A percentile compares a stretch with the other conserved stretches of the same genome.
phyloP scores from a whole-genome alignment of 92 coral and sea anemone genomes.

The Blastomussa wellsi region DNA sequence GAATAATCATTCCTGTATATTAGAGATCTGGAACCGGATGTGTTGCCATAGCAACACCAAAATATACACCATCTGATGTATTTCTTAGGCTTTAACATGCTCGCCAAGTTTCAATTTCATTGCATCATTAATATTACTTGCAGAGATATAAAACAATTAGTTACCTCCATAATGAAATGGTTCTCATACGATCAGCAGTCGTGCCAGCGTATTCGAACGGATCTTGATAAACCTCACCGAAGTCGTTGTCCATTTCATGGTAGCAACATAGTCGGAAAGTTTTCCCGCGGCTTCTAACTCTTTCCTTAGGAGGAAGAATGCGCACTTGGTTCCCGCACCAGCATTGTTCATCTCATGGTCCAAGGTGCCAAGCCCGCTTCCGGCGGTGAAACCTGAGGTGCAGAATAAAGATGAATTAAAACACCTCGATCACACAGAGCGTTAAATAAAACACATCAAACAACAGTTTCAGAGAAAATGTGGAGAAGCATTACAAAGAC shows the following conservation, averaged over 20 bases:
- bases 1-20: too few species aligned
- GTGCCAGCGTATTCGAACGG: constrained; percentile 47
- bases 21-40: too few species aligned
- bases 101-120: too few species aligned
- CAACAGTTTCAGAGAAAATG: too few species aligned
- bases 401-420: background rate
- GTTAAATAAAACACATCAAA: too few species aligned
- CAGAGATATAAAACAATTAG: constrained; percentile 35
- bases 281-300: constrained; percentile 15
- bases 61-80: too few species aligned
- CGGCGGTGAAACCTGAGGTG: constrained; percentile 34
- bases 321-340: constrained; percentile 41
- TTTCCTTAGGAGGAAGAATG: constrained; percentile 38
- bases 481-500: too few species aligned
- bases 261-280: constrained; percentile 6
- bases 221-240: constrained; percentile 42
- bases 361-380: constrained; percentile 58
- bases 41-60: too few species aligned
- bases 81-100: too few species aligned
- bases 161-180: constrained; percentile 48
- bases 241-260: constrained; percentile 45
- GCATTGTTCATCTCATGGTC: constrained; percentile 54
- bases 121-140: too few species aligned
- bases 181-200: constrained; percentile 62
- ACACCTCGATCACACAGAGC: too few species aligned